Conservation (phyloP, 2,888 invertebrate genomes). For the Muschampia plurimacula region DNA sequence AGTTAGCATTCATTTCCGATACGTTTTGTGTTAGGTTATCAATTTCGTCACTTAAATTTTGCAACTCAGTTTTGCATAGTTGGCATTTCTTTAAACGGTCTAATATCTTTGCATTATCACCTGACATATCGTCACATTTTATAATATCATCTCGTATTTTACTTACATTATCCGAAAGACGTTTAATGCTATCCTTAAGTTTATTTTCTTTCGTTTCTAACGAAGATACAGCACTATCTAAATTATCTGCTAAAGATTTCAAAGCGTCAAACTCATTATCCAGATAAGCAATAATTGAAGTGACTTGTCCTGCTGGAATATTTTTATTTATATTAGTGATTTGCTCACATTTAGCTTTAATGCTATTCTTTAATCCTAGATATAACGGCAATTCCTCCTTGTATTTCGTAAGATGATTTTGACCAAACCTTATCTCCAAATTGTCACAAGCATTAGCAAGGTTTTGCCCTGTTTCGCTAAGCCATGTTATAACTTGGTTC, state of each 20-base stretch:
- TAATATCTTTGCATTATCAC: constrained; percentile 93
- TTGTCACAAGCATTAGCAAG: constrained; percentile 91
- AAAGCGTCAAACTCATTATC: constrained; percentile 92
- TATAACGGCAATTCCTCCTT: constrained; percentile 94
- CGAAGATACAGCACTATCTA: constrained; percentile 90
- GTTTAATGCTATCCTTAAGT: constrained; percentile 90
- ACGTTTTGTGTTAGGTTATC: constrained; percentile 89
- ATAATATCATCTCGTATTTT: constrained; percentile 93
- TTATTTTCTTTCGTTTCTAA: constrained; percentile 91
- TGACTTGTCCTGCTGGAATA: constrained; percentile 88
- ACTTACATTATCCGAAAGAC: constrained; percentile 88
- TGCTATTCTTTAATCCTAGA: constrained; percentile 90
- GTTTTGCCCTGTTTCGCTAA: constrained; percentile 92
- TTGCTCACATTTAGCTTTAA: constrained; percentile 92
- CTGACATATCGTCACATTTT: constrained; percentile 95
- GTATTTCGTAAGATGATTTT: constrained; percentile 92
- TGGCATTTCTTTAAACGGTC: constrained; percentile 92
- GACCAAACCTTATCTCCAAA: constrained; percentile 93
- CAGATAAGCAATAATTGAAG: constrained; percentile 88
- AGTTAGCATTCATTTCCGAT: constrained; percentile 89
- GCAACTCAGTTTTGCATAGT: constrained; percentile 89
- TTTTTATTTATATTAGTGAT: constrained; percentile 91
- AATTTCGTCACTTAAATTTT: constrained; percentile 88
- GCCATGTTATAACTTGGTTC: constrained; percentile 93
- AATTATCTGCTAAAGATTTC: constrained; percentile 89